Evolutionary conservation across 1,140 invertebrate species (phyloP), one percentile per base, ranked within the genome.

Genomic region (Conus betulinus): DNA sequence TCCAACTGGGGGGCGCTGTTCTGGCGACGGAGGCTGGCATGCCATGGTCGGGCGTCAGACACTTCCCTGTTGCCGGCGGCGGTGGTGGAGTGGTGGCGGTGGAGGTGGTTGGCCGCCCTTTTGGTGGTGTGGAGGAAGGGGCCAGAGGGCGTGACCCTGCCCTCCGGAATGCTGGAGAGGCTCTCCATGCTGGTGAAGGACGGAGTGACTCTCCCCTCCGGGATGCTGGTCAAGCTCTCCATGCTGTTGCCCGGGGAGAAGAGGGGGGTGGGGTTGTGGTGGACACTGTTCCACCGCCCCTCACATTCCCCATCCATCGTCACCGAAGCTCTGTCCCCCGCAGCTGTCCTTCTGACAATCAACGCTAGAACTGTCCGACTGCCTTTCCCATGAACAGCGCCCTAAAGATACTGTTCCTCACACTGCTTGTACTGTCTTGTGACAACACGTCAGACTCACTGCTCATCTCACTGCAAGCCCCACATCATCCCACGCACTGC

Each of bases 1-100:
- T 74, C 51, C 51, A 87, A 27, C 74, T 87, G 85, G 15, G 85
- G 85, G 11, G 85, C 85, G 53, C 85, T 87, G 85, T 87, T 87
- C 71, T 87, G 85, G 0, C 85, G 51, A 0, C 51, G 51, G 5
- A 87, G n/a, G n/a, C 55, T 67, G 53, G 82, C 15, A 13, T 67
- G 82, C 82, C 82, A 84, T 20, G 82, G 55, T 27, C 57, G 23
- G 52, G 79, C 13, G 51, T 84, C 57, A 5, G 3, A 0, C 15
- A 52, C 52, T 4, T 8, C 20, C 6, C 52, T 55, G 25, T 1
- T 13, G 6, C 27, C 7, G 23, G 23, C 8, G 23, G 20, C 5
- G n/a, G 23, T 84, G 27, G 5, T 60, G 57, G 82, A 84, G 53
- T 84, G 17, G 82, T 27, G 23, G 82, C 55, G 82, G 81, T 23